phyloP scores from a whole-genome alignment of 2,888 invertebrate species.

The Lithodes maja region DNA sequence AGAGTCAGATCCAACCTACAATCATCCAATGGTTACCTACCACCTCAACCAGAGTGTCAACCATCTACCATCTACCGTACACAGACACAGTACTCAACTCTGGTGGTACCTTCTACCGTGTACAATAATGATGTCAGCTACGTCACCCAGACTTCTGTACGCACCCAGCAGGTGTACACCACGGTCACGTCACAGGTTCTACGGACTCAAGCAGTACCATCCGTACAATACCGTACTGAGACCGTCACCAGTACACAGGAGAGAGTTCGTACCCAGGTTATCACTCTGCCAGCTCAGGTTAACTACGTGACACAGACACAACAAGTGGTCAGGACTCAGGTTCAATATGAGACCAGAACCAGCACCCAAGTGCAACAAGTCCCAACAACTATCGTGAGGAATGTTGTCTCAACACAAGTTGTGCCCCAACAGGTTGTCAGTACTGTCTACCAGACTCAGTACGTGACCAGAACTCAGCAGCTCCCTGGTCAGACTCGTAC shows the following conservation, averaged over 20 bases:
- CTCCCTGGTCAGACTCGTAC: conserved; percentile 61
- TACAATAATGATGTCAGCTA: conserved; percentile 46
- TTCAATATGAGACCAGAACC: conserved; percentile 50
- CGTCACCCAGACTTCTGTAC: conserved; percentile 52
- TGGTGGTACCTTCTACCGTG: conserved; percentile 46
- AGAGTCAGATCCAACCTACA: conserved; percentile 25
- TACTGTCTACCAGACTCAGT: conserved; percentile 59
- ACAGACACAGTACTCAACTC: conserved; percentile 52
- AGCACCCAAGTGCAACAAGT: conserved; percentile 42
- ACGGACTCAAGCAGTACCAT: conserved; percentile 56
- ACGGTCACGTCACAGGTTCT: conserved; percentile 54
- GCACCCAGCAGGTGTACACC: conserved; percentile 47
- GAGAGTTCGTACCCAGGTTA: conserved; percentile 53
- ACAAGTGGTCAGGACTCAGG: conserved; percentile 49
- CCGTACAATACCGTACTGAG: conserved; percentile 36
- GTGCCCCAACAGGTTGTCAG: conserved; percentile 60
- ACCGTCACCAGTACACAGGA: conserved; percentile 33
- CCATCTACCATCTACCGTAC: conserved; percentile 47
- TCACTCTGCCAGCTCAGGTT: conserved; percentile 54
- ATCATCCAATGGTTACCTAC: conserved; percentile 48
- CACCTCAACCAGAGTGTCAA: conserved; percentile 48
- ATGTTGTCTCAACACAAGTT: conserved; percentile 58
- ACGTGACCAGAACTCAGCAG: conserved; percentile 57
- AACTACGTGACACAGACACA: conserved; percentile 61
- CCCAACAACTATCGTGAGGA: conserved; percentile 57